Base-by-base conservation (phyloP, 2,797 vertebrate species). In the Fistularia commersonii region DNA sequence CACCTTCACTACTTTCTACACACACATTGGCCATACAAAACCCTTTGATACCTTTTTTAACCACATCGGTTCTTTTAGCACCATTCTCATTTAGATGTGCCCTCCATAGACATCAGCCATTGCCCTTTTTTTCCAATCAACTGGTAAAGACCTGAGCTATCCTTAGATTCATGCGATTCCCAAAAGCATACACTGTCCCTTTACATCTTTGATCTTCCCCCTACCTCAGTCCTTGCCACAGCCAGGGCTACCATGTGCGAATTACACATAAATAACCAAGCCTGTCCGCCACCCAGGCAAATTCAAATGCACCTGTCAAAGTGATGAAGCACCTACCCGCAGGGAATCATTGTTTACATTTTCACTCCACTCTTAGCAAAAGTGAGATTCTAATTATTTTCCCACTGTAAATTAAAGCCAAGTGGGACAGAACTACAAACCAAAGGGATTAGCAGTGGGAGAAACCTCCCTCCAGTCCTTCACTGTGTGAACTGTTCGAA, bases 261-360 rank as follows among this genome's bases (percentile, higher is more conserved):
- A 93, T 95, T 94, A 96, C 93, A 96, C 92, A 93, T 95, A 96
- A 97, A 96, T 98, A 98, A 97, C 93, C 93, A 93, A 93, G 93
- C 91, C 92, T 94, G 93, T 94, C 94, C 92, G 91, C 94, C 95
- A 94, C 95, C 93, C 93, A 94, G 92, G 92, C 93, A 96, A 98
- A 98, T 98, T 98, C 95, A 98, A 98, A 98, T 96, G 94, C 92
- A 96, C 93, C 95, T 97, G 96, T 98, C 96, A 98, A 93, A 86
- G 95, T 99, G 96, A 98, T 97, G 91, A 98, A 99, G 95, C 92
- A 97, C 94, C 95, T 91, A 95, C 96, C 96, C 93, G 94, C 91
- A 95, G 94, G 95, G 93, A 95, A 93, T 93, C 93, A 96, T 97
- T 98, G 95, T 98, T 99, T 99, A 99, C 95, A 98, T 97, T 98